Percentiles rank a stretch among this genome's conserved stretches.
Evolutionary conservation across 2,113 vertebrate genomes (phyloP).

Genomic region (Rissa tridactyla): DNA sequence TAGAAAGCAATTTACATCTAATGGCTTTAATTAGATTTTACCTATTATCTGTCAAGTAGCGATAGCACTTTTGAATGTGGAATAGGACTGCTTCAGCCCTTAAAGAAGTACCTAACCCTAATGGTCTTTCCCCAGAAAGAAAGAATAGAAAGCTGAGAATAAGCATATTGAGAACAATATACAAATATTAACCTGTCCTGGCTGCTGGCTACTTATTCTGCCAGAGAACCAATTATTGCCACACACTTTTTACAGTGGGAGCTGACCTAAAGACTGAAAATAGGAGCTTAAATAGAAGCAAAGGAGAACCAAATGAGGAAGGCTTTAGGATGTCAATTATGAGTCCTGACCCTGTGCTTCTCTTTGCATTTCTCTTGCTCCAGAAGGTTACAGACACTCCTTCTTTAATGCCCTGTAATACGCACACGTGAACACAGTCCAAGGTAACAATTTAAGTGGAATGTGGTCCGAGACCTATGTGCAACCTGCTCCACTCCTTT

Average conservation of each 20-base stretch:
- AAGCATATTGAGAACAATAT: neutral
- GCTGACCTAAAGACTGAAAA: neutral
- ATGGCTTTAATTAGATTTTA: neutral
- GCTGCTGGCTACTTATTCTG: neutral
- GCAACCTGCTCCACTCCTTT: slow-evolving; percentile 7
- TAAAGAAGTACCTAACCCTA: neutral
- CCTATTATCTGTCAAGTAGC: neutral
- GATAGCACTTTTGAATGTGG: neutral
- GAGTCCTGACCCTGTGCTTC: neutral
- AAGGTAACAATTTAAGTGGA: slow-evolving; percentile 21
- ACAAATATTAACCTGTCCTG: neutral
- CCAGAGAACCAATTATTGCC: neutral
- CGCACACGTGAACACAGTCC: neutral
- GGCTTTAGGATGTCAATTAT: neutral
- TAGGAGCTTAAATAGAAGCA: neutral
- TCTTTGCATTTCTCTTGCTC: neutral
- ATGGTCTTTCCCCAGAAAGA: neutral
- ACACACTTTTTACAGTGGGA: neutral
- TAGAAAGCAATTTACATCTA: neutral
- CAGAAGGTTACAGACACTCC: neutral
- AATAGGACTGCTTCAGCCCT: neutral
- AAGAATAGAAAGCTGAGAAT: neutral
- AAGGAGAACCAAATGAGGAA: neutral
- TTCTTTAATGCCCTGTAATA: neutral
- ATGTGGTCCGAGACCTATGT: neutral